Conservation (phyloP, 2,797 vertebrate species). For the Phrynocephalus guinanensis region DNA sequence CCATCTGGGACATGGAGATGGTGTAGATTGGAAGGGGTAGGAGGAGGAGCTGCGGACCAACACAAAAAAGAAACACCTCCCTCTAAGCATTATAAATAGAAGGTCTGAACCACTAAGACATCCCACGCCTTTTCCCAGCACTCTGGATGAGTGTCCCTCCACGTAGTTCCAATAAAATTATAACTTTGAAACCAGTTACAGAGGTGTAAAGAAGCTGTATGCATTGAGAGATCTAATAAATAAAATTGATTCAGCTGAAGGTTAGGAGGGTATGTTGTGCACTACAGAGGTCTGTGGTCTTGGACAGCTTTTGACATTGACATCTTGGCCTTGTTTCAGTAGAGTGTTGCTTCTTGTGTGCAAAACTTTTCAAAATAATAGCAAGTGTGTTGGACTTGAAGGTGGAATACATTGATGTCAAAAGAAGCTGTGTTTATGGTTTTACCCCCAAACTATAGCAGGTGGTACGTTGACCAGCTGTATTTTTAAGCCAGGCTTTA, state of each 20-base stretch:
- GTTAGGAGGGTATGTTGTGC: not conserved
- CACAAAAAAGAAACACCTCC: constrained; percentile 37
- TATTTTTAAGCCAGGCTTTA: constrained; percentile 9
- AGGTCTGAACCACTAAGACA: constrained; percentile 39
- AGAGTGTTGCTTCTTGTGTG: not conserved
- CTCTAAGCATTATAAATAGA: constrained; percentile 32
- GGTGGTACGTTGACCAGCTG: not conserved
- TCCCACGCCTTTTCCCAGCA: constrained; percentile 52
- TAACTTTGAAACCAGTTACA: constrained; percentile 25
- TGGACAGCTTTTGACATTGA: not conserved
- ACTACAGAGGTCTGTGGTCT: not conserved
- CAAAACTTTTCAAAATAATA: not conserved
- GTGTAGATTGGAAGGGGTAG: not conserved
- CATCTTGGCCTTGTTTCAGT: not conserved
- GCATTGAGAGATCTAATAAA: no score
- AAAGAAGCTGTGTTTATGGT: not conserved
- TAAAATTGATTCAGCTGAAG: not conserved
- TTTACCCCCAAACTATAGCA: not conserved
- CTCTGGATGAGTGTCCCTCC: constrained; percentile 46
- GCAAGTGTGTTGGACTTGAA: not conserved
- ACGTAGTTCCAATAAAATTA: constrained; percentile 13
- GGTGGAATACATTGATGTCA: not conserved
- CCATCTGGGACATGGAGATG: not conserved
- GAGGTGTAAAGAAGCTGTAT: not conserved
- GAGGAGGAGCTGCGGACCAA: constrained; percentile 8